Conservation (phyloP, 2,797 vertebrate species). For the Phrynocephalus vlangalii region DNA sequence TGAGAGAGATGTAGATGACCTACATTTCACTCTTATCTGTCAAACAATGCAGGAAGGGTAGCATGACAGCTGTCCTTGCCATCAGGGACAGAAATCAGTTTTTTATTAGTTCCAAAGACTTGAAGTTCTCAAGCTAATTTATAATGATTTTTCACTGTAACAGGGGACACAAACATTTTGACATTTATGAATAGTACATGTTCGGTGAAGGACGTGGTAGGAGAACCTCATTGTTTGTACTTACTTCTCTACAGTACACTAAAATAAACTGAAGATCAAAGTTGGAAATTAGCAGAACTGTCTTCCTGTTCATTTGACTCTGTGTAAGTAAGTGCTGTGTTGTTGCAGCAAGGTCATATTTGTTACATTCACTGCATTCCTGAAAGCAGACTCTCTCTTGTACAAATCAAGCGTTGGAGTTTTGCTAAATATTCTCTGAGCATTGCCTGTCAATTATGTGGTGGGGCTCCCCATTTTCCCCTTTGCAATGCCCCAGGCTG, state of each 20-base stretch:
- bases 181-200: constrained; percentile 3
- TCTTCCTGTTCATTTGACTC: not conserved
- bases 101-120: constrained; percentile 29
- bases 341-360: not conserved
- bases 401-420: too few species aligned
- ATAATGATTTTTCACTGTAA: constrained; percentile 7
- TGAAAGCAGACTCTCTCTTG: not conserved
- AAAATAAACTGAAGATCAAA: not conserved
- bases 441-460: not conserved
- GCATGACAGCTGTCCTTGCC: constrained; percentile 32
- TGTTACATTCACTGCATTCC: not conserved
- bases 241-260: not conserved
- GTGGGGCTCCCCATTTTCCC: not conserved
- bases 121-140: not conserved
- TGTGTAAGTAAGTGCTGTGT: not conserved
- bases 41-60: not conserved
- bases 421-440: not conserved
- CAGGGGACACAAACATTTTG: constrained; percentile 12
- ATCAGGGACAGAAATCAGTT: constrained; percentile 8
- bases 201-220: not conserved
- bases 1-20: not conserved
- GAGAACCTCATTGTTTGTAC: not conserved
- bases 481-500: not conserved
- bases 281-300: not conserved
- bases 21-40: constrained; percentile 22